phyloP scores from a whole-genome alignment of 1,140 invertebrate genomes.

The Sycophila sp. region DNA sequence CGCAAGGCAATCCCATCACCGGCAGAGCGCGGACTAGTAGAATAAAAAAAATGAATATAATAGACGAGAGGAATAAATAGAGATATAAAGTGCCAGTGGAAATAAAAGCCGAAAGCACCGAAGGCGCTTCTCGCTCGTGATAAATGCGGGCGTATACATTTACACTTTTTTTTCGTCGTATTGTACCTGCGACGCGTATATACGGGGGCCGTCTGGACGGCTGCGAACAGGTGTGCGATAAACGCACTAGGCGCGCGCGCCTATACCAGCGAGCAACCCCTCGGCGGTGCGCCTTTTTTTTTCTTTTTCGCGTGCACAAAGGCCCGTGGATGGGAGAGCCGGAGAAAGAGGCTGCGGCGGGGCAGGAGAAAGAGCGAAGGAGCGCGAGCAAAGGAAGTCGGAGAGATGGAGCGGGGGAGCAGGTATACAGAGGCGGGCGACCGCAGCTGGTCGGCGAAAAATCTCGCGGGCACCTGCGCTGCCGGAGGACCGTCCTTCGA shows the following conservation, averaged over 20 bases:
- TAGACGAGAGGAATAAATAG: neutral
- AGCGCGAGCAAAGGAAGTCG: neutral
- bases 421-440: neutral
- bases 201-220: neutral
- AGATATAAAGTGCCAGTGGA: too few relatives aligned
- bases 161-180: too few relatives aligned
- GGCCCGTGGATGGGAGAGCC: neutral
- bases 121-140: too few relatives aligned
- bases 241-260: neutral
- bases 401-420: neutral
- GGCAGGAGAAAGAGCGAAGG: neutral
- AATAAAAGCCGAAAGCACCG: too few relatives aligned
- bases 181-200: too few relatives aligned
- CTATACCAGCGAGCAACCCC: too few relatives aligned
- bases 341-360: neutral
- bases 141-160: too few relatives aligned
- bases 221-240: slow-evolving; percentile 26
- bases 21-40: neutral
- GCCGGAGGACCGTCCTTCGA: too few relatives aligned
- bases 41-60: neutral
- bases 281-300: too few relatives aligned
- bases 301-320: too few relatives aligned
- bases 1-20: too few relatives aligned
- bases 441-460: neutral
- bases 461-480: too few relatives aligned